Evolutionary conservation across 1,140 invertebrate genomes (phyloP), one percentile per base, ranked within the genome.

Genomic region (Neuroterus valhalla): DNA sequence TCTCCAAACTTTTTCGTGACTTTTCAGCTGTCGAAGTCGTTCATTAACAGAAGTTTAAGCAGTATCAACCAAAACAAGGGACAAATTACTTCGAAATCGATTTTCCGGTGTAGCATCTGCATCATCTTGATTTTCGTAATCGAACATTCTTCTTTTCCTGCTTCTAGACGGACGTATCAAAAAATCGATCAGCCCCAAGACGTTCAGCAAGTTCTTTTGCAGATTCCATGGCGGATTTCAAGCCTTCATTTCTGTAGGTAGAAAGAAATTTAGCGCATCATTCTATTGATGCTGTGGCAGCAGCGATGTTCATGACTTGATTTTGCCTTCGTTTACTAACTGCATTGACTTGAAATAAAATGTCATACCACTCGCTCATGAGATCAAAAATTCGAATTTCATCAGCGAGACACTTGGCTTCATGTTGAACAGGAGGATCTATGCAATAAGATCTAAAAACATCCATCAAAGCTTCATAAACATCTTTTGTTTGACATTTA

Each of bases 261-360:
- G 26, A 19, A 43, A 70, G n/a, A 71, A 75, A 75, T 62, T 66
- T 11, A n/a, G 10, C 62, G 4, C 19, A 46, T 55, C 17, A 31
- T 68, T 68, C 19, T 46, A 76, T 72, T 3, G 50, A 42, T 15
- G 67, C 0, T 42, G 66, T 31, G 12, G 75, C 71, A 23, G 62
- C 66, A 72, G 44, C 23, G 26, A 72, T 68, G 21, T 77, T 23
- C 17, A 77, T 26, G 43, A 38, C 26, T 43, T 62, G 17, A 70
- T 17, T 70, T 70, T 77, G 71, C 38, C 74, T 21, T 11, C 19
- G 15, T 48, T 77, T 78, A 31, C 72, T 74, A 14, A 68, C 72
- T n/a, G 74, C 10, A 70, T 75, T 78, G 17, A 67, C 44, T 66
- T 72, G 19, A 43, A 70, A 68, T 15, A 78, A 48, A 66, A 48